Base-by-base conservation (phyloP, 2,113 vertebrate genomes). In the Corythoichthys haematopterus region DNA sequence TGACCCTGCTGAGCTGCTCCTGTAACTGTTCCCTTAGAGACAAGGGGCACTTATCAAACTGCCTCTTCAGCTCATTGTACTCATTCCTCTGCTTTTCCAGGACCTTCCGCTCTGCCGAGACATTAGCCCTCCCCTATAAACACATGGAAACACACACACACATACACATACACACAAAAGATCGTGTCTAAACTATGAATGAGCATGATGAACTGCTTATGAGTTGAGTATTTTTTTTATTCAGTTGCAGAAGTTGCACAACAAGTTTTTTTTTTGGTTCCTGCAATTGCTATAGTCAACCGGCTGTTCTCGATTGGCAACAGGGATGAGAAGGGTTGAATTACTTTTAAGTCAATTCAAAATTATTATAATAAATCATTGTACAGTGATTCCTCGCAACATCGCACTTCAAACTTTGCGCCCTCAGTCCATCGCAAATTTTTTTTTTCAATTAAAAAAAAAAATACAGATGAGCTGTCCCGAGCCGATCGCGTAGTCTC, bases 1-100 rank as follows among this genome's bases (percentile, higher is more conserved):
- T 98, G 94, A 99, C 97, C 97, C 96, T 96, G 93, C 91, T 92
- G 90, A 96, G 93, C 93, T 95, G 95, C 87, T 97, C 94, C 92
- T 93, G 94, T 90, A 98, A 93, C 92, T 95, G 95, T 92, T 96
- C 95, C 93, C 92, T 94, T 93, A 95, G 88, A 89, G 95, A 94
- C 91, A 97, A 95, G 63, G 95, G 95, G 93, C 96, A 98, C 92
- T 94, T 96, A 94, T 93, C 93, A 92, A 98, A 93, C 92, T 96
- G 95, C 90, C 88, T 95, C 95, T 93, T 95, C 93, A 95, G 93
- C 91, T 98, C 95, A 92, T 91, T 92, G 93, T 93, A 94, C 84
- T 94, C 93, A 74, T 87, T 94, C 91, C 83, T 95, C 89, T 94
- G 94, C 88, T 93, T 93, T 91, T 94, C 93, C 92, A 98, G 94